Evolutionary conservation across 2,797 vertebrate genomes (phyloP).

Genomic region (Garrulus glandarius): DNA sequence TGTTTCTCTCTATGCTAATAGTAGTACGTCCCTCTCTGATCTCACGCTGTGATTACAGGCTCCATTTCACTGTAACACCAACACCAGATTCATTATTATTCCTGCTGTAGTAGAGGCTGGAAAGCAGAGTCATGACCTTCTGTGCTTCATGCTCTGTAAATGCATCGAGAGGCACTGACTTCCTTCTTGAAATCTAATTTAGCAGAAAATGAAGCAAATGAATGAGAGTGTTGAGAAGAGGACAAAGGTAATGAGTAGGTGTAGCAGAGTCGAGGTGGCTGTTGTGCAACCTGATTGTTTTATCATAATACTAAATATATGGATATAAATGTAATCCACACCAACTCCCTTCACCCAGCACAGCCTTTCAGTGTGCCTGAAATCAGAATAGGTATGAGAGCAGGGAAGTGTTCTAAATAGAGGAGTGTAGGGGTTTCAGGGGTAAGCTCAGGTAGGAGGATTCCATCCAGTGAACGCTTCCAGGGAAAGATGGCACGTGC

Average conservation of each 20-base stretch:
- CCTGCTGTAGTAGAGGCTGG: background rate
- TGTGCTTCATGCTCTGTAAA: background rate
- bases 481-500: background rate
- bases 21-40: background rate
- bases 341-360: background rate
- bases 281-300: background rate
- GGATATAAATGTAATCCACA: background rate
- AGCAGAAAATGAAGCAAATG: slow-evolving; percentile 16
- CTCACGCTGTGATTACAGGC: background rate
- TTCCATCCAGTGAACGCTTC: background rate
- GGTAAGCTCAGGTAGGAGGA: background rate
- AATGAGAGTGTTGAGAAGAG: slow-evolving; percentile 6
- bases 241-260: background rate
- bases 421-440: background rate
- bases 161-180: background rate
- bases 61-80: background rate
- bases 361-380: background rate
- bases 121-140: slow-evolving; percentile 3
- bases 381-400: background rate
- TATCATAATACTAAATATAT: background rate
- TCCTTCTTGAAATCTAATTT: slow-evolving; percentile 12
- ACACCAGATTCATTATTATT: background rate
- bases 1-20: background rate
- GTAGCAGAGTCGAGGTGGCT: background rate
- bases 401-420: background rate